A percentile compares a stretch with the other conserved stretches of the same genome.
phyloP scores from a whole-genome alignment of 2,888 invertebrate genomes.

The Melanchra persicariae region DNA sequence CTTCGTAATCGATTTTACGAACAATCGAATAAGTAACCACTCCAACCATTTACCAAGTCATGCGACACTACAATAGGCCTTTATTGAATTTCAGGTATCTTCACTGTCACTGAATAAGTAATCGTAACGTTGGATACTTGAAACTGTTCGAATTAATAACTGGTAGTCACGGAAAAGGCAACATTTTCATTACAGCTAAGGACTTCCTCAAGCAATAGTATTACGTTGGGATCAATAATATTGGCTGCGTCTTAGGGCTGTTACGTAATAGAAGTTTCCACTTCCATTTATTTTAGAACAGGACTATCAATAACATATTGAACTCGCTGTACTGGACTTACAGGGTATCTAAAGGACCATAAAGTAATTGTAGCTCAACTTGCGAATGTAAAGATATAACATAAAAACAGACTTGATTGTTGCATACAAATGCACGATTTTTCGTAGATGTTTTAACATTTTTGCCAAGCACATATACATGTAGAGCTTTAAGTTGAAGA shows the following conservation, averaged over 20 bases:
- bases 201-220: conserved; percentile 64
- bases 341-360: not conserved
- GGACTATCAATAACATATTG: conserved; percentile 26
- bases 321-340: conserved; percentile 3
- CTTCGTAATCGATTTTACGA: conserved; percentile 44
- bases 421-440: conserved; percentile 6
- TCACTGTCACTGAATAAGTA: conserved; percentile 44
- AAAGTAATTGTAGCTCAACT: conserved; percentile 1
- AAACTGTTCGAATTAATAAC: conserved; percentile 70
- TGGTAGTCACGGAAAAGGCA: conserved; percentile 71
- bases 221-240: conserved; percentile 55
- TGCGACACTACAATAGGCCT: conserved; percentile 51
- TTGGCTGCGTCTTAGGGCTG: conserved; percentile 54
- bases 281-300: conserved; percentile 51
- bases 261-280: conserved; percentile 40
- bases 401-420: not conserved
- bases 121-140: conserved; percentile 46
- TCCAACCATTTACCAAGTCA: conserved; percentile 41
- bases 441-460: conserved; percentile 6
- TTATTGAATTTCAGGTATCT: conserved; percentile 43
- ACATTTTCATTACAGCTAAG: conserved; percentile 67
- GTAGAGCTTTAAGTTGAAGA: conserved; percentile 18
- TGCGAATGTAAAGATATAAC: not conserved
- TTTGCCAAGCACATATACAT: conserved; percentile 16
- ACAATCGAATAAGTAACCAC: conserved; percentile 24